Evolutionary conservation across 1,140 invertebrate species (phyloP).

Genomic region (Anastrepha obliqua): DNA sequence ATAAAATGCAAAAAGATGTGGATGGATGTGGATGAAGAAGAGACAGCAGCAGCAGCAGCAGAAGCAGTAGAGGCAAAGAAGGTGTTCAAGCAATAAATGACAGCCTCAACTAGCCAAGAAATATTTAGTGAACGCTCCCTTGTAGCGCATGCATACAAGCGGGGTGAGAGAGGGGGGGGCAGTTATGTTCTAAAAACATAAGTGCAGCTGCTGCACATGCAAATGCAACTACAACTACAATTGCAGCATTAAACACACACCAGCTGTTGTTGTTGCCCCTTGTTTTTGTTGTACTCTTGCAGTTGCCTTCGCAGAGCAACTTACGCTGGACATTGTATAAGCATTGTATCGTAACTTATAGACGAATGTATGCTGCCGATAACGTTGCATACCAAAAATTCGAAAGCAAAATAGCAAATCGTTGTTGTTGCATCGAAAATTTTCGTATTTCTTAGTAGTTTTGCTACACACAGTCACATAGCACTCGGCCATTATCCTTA

Average conservation of each 20-base stretch:
- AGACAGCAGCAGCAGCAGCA: background rate
- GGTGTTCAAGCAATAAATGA: background rate
- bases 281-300: background rate
- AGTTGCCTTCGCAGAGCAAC: background rate
- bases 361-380: too few relatives aligned
- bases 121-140: background rate
- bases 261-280: background rate
- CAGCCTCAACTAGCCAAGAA: slow-evolving; percentile 8
- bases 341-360: too few relatives aligned
- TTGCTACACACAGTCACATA: background rate
- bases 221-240: background rate
- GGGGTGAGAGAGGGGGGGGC: background rate
- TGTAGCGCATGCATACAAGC: background rate
- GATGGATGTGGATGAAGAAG: background rate
- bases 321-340: background rate
- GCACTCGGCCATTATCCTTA: background rate
- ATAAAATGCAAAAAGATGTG: background rate
- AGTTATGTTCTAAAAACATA: background rate
- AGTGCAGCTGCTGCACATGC: background rate
- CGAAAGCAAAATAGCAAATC: too few relatives aligned
- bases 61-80: background rate
- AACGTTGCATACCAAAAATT: background rate
- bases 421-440: background rate
- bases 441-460: slow-evolving; percentile 13
- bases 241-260: background rate